Evolutionary conservation across 1,140 invertebrate species (phyloP).

Genomic region (Sarcophaga bullata): DNA sequence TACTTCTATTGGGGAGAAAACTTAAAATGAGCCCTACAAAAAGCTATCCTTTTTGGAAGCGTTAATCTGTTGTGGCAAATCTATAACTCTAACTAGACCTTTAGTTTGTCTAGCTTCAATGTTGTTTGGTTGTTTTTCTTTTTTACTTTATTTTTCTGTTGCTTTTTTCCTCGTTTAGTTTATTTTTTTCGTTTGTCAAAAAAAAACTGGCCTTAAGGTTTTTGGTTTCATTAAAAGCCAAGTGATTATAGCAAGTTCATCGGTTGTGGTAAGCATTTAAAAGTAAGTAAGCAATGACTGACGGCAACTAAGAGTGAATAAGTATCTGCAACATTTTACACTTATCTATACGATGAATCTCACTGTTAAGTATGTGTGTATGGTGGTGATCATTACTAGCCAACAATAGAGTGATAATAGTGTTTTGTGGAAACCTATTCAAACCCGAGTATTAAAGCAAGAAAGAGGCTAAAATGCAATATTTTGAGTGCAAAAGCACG

Average conservation of each 20-base stretch:
- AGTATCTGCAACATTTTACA: slow-evolving; percentile 45
- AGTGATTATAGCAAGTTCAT: slow-evolving; percentile 35
- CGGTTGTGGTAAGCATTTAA: slow-evolving; percentile 30
- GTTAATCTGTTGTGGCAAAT: slow-evolving; percentile 37
- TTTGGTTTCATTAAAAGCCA: slow-evolving; percentile 12
- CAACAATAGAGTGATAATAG: neutral
- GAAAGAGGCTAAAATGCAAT: too few species aligned
- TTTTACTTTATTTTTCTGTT: neutral
- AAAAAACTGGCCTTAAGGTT: slow-evolving; percentile 7
- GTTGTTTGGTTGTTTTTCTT: neutral
- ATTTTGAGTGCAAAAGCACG: neutral
- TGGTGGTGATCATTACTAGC: slow-evolving; percentile 13
- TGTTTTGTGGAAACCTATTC: neutral
- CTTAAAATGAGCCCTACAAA: slow-evolving; percentile 18
- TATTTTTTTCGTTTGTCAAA: neutral
- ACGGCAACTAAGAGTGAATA: slow-evolving; percentile 42
- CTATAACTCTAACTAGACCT: slow-evolving; percentile 40
- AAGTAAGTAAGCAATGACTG: slow-evolving; percentile 28
- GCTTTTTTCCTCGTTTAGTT: slow-evolving; percentile 3
- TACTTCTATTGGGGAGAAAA: neutral
- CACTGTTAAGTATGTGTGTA: slow-evolving; percentile 37
- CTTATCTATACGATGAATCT: slow-evolving; percentile 44
- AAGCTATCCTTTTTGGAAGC: slow-evolving; percentile 30
- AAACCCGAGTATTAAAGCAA: neutral
- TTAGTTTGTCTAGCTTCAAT: neutral